Base-by-base conservation (phyloP, 2,797 vertebrate genomes). In the Allobates femoralis region DNA sequence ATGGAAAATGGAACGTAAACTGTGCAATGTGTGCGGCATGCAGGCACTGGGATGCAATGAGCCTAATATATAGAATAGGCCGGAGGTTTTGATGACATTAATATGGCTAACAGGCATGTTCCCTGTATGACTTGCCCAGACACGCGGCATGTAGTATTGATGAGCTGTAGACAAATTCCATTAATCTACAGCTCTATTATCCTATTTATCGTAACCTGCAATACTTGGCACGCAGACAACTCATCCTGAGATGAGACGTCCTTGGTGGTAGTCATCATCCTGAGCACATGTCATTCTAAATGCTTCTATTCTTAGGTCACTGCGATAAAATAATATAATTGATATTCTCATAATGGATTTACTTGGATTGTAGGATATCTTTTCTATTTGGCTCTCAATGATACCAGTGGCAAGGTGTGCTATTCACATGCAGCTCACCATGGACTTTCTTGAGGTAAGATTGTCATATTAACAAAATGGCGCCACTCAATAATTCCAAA, bases 1-100 rank as follows among this genome's bases (percentile, higher is more conserved):
- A 77, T 77, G 80, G 67, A 46, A 78, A 85, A 84, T 62, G 41
- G 66, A 64, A 81, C 69, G 64, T 53, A 55, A 81, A 55, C 34
- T 11, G 53, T 58, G 81, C 30, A 83, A 37, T 73, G 53, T 69
- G 23, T 55, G 50, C 50, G 50, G 50, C 64, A 34, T 3, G 30
- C 79, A 15, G 21, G 50, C 50, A 41, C 4, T 4, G 34, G 23
- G 23, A 62, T 41, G 37, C 32, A 62, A 79, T 23, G 53, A 32
- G 53, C 28, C 32, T 56, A 55, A 67, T 71, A 28, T n/a, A 73
- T 66, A 66, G 73, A 73, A 69, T 37, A 37, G 0, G 51, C 37
- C 3, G 19, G 6, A 69, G 51, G 50, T 2, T 55, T 28, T 32
- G 19, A 26, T 34, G 30, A 37, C 79, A 81, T 55, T 50, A 69